phyloP scores from a whole-genome alignment of 2,113 vertebrate genomes.

The Paedocypris sp. region DNA sequence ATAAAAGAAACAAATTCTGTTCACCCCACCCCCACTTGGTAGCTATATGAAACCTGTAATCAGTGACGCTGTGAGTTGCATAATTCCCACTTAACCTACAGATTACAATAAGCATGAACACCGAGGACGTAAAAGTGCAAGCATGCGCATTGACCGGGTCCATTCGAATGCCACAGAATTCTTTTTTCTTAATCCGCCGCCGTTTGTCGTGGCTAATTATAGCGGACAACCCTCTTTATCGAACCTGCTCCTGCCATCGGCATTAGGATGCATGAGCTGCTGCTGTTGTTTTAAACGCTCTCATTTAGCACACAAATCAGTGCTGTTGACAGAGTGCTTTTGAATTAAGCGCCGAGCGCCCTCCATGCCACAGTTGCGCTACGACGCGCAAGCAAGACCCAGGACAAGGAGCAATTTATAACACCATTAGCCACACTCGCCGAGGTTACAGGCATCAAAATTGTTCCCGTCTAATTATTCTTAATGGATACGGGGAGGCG shows the following conservation, averaged over 20 bases:
- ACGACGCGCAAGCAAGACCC: constrained; percentile 70
- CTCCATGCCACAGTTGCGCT: constrained; percentile 42
- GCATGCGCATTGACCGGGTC: constrained; percentile 15
- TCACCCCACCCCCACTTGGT: too few species aligned
- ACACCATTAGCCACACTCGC: constrained; percentile 99
- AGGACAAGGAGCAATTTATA: constrained; percentile 99
- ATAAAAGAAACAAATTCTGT: too few species aligned
- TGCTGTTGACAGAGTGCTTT: constrained; percentile 99
- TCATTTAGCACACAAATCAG: constrained; percentile 99
- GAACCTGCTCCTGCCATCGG: constrained; percentile 90
- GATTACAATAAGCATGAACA: background rate
- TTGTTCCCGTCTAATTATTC: constrained; percentile 99
- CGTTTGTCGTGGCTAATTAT: constrained; percentile 95
- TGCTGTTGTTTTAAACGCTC: constrained; percentile 99
- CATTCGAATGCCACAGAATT: constrained; percentile 46
- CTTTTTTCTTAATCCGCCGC: constrained; percentile 68
- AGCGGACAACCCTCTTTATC: constrained; percentile 98
- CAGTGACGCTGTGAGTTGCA: background rate
- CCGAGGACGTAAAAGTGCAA: constrained; percentile 15
- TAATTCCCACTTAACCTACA: background rate
- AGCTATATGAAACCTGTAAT: background rate
- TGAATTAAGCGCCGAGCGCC: constrained; percentile 97
- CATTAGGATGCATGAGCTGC: constrained; percentile 98
- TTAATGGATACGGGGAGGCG: constrained; percentile 99
- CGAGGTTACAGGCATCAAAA: constrained; percentile 99